Evolutionary conservation across 2,797 vertebrate genomes (phyloP), one percentile per base, ranked within the genome.

Genomic region (Rhinoraja longicauda): DNA sequence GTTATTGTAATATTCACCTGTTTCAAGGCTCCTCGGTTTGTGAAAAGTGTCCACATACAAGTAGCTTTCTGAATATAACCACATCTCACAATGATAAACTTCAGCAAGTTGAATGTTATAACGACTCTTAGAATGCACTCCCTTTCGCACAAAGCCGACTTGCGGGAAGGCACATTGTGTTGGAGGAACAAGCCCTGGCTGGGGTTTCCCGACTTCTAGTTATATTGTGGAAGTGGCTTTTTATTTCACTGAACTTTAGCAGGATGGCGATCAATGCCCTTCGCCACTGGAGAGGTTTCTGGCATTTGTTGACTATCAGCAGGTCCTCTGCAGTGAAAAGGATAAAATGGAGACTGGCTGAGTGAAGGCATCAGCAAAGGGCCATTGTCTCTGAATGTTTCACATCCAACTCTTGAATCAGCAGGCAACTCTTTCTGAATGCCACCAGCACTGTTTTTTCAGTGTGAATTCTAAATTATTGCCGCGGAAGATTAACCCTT

Each of bases 221-320:
- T 92, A 39, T 53, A 88, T n/a, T 45, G 90, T 73, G 70, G 72
- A 73, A 53, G n/a, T 73, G 36, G 67, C 72, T 73, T 29, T 92
- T 92, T 92, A 57, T 57, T 75, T 53, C 53, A 53, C 67, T 92
- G 70, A 92, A 92, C 90, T 73, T 92, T 92, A 92, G 39, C 39
- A 75, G 45, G 24, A 92, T 73, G 36, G 12, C 39, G 10, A 92
- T 92, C 90, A 92, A 92, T 92, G 70, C 26, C 75, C 39, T 67
- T 92, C 90, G 29, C 90, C 90, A 53, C 90, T 92, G 90, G 90
- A 92, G 70, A 92, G 72, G 45, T 57, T 92, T 75, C 70, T 92
- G 90, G 72, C 70, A 92, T 73, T 92, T 92, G 64, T 45, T 73
- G 90, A 57, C 26, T 75, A 39, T 75, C 67, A 92, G 90, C 90